Percentiles rank a stretch among this genome's conserved stretches.
Evolutionary conservation across 1,140 invertebrate genomes (phyloP).

Genomic region (Aradophagus sp.): DNA sequence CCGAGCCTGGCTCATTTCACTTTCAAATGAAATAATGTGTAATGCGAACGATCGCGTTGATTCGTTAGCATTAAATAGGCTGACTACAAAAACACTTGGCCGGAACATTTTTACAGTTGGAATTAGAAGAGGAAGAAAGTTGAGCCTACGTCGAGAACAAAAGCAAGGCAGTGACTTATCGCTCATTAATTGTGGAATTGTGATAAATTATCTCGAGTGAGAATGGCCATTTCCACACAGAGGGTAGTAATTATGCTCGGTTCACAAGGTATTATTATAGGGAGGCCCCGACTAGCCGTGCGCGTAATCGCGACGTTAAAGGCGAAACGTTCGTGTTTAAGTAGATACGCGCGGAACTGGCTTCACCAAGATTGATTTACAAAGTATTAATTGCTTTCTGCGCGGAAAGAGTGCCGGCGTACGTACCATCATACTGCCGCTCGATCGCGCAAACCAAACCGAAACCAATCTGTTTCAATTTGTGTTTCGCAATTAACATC

Average conservation of each 20-base stretch:
- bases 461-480: slow-evolving; percentile 48
- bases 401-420: slow-evolving; percentile 27
- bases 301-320: slow-evolving; percentile 65
- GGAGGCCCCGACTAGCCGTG: slow-evolving; percentile 44
- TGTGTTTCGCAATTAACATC: slow-evolving; percentile 42
- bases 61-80: slow-evolving; percentile 42
- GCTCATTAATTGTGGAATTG: slow-evolving; percentile 68
- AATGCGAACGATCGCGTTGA: slow-evolving; percentile 13
- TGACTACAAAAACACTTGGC: slow-evolving; percentile 38
- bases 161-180: slow-evolving; percentile 59
- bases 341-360: slow-evolving; percentile 39
- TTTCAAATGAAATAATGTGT: slow-evolving; percentile 16
- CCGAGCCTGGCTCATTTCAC: background rate
- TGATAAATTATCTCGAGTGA: slow-evolving; percentile 66
- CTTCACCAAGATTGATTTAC: slow-evolving; percentile 63
- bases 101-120: slow-evolving; percentile 30
- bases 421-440: slow-evolving; percentile 18
- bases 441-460: slow-evolving; percentile 29
- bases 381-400: slow-evolving; percentile 64
- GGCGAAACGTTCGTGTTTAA: slow-evolving; percentile 42
- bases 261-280: slow-evolving; percentile 65
- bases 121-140: slow-evolving; percentile 41
- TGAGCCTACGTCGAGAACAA: slow-evolving; percentile 35
- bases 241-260: slow-evolving; percentile 66
- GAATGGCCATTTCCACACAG: slow-evolving; percentile 65